Percentiles rank a stretch among this genome's conserved stretches.
phyloP scores from a whole-genome alignment of 2,888 invertebrate species.

The Sussaba pulchella region DNA sequence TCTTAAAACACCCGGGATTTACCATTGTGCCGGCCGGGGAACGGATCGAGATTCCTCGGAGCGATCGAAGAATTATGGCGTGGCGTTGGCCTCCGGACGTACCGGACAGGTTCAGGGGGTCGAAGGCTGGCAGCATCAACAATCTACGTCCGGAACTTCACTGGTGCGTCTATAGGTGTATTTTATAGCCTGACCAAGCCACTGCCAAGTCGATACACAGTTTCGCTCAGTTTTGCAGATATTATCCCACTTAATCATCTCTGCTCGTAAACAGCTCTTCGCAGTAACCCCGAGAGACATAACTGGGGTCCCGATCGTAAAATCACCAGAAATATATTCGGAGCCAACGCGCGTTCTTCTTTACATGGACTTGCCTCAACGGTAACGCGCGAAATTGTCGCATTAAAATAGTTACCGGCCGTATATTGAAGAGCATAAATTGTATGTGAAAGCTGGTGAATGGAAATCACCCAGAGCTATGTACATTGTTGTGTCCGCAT shows the following conservation, averaged over 20 bases:
- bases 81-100: constrained; percentile 22
- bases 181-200: neutral
- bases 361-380: too few species aligned
- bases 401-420: neutral
- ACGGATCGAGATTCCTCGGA: constrained; percentile 3
- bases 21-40: constrained; percentile 1
- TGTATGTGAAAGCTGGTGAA: neutral
- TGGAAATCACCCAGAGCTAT: neutral
- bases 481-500: neutral
- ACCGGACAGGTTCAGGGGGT: constrained; percentile 55
- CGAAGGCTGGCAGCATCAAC: constrained; percentile 45
- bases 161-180: constrained; percentile 6
- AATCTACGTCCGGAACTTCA: constrained; percentile 1
- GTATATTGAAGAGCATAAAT: neutral
- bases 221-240: constrained; percentile 41
- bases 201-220: neutral
- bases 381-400: too few species aligned
- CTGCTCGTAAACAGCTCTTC: constrained; percentile 60
- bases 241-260: constrained; percentile 52
- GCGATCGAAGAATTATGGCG: constrained; percentile 51
- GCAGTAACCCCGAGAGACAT: constrained; percentile 36
- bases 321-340: constrained; percentile 22
- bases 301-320: constrained; percentile 40
- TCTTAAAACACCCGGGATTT: neutral
- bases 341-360: constrained; percentile 8